phyloP scores from a whole-genome alignment of 2,888 invertebrate genomes.

The Halocaridina rubra region DNA sequence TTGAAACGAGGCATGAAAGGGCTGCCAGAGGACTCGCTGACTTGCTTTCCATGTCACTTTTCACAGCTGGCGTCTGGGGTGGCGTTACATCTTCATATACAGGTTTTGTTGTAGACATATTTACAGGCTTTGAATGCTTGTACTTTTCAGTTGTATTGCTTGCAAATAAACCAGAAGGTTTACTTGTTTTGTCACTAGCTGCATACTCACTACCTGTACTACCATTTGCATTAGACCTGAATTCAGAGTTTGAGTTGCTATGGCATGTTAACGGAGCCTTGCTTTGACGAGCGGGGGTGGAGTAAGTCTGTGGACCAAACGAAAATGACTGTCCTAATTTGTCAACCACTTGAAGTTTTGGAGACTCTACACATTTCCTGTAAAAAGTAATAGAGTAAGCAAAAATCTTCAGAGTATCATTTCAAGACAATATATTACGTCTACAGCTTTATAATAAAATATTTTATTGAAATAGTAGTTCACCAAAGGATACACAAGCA shows the following conservation, averaged over 20 bases:
- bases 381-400: background rate
- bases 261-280: background rate
- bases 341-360: no score
- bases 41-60: slow-evolving; percentile 5
- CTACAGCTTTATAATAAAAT: background rate
- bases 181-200: background rate
- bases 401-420: background rate
- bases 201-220: background rate
- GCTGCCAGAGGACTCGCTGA: slow-evolving; percentile 53
- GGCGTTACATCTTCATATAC: slow-evolving; percentile 64
- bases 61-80: slow-evolving; percentile 62
- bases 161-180: background rate
- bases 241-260: background rate
- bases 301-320: slow-evolving; percentile 40
- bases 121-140: background rate
- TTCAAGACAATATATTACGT: background rate
- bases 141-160: background rate
- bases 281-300: slow-evolving; percentile 15
- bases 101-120: background rate
- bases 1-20: slow-evolving; percentile 57
- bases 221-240: background rate
- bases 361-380: slow-evolving; percentile 33
- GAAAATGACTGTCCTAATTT: no score
- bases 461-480: background rate
- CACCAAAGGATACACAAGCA: background rate